Evolutionary conservation across 2,113 vertebrate genomes (phyloP).

Genomic region (Motacilla alba): DNA sequence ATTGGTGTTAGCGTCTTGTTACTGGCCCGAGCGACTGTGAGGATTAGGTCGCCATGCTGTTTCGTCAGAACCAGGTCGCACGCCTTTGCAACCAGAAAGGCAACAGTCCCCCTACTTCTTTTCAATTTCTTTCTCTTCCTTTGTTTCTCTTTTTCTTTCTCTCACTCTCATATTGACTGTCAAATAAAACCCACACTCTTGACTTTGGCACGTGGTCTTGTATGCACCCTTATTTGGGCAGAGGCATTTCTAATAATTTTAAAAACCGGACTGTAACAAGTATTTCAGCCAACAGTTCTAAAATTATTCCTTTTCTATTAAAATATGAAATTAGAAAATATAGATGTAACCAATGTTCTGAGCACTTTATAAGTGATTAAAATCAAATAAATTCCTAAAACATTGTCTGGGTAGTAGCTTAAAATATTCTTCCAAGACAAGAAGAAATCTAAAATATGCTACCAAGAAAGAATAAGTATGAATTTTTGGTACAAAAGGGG

Average conservation of each 20-base stretch:
- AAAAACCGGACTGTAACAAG: rapidly evolving
- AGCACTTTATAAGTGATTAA: neutral
- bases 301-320: neutral
- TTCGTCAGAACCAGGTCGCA: too few relatives aligned
- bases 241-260: neutral
- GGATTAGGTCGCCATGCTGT: too few relatives aligned
- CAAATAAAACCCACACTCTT: neutral
- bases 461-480: neutral
- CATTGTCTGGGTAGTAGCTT: neutral
- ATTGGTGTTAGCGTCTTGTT: too few relatives aligned
- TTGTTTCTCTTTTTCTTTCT: neutral
- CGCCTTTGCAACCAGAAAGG: too few relatives aligned
- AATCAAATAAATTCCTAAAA: neutral
- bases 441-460: neutral
- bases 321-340: neutral
- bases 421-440: neutral
- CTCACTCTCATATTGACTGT: neutral
- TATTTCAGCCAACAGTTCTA: neutral
- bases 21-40: too few relatives aligned
- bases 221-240: neutral
- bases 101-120: too few relatives aligned
- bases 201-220: neutral
- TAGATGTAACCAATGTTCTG: neutral
- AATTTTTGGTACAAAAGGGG: neutral
- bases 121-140: neutral